These are phyloP conservation scores for Sebastes steindachneri DNA, from an alignment of 2,797 vertebrate species.

Conservation along the genomic window DNA sequence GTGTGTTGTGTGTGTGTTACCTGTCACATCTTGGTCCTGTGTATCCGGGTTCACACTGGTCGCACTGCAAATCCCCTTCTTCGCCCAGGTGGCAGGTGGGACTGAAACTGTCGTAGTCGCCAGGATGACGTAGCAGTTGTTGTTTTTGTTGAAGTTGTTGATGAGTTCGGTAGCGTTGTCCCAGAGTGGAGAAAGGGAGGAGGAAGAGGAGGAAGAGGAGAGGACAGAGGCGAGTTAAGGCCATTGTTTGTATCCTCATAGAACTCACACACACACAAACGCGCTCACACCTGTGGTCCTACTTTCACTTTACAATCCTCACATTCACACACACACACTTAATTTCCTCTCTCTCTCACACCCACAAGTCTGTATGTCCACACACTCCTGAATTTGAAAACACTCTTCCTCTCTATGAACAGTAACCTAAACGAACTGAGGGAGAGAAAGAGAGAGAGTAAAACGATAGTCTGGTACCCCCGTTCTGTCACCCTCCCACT, in stretches of 20 bases:
- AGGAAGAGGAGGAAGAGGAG: conserved; percentile 77
- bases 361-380: conserved; percentile 5
- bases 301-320: conserved; percentile 31
- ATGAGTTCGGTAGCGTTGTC: conserved; percentile 70
- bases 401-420: conserved; percentile 26
- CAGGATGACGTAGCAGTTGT: conserved; percentile 57
- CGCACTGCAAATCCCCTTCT: conserved; percentile 86
- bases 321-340: neutral
- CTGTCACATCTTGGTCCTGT: conserved; percentile 90
- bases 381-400: conserved; percentile 23
- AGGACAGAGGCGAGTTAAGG: conserved; percentile 72
- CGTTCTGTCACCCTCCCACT: conserved; percentile 67
- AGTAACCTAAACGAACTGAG: conserved; percentile 35
- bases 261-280: neutral
- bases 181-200: conserved; percentile 61
- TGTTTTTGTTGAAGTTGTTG: conserved; percentile 66
- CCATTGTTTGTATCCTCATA: conserved; percentile 64
- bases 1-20: conserved; percentile 76
- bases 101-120: conserved; percentile 88
- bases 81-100: conserved; percentile 90
- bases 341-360: conserved; percentile 3
- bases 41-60: conserved; percentile 88
- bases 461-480: conserved; percentile 45
- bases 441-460: conserved; percentile 21
- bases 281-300: conserved; percentile 17